These are phyloP conservation scores for Drosophila demipolita DNA, from an alignment of 2,888 invertebrate species.

Conservation along the genomic window DNA sequence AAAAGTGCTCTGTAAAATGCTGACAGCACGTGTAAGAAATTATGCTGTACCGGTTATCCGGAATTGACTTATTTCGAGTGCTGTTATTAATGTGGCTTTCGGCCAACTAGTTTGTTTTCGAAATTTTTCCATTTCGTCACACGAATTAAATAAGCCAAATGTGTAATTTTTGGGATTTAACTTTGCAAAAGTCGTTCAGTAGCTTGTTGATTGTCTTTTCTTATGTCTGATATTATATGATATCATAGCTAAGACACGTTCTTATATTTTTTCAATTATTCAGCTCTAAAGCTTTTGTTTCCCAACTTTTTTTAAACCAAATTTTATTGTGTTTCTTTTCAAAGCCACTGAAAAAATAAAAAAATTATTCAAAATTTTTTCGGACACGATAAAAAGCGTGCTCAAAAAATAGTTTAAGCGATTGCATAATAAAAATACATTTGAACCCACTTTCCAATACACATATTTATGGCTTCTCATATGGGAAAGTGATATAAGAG, in stretches of 20 bases:
- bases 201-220: neutral
- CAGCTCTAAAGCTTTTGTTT: neutral
- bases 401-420: conserved; percentile 17
- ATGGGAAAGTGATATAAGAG: conserved; percentile 60
- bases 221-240: neutral
- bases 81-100: neutral
- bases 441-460: conserved; percentile 58
- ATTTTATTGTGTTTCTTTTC: conserved; percentile 7
- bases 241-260: neutral
- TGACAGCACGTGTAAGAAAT: conserved; percentile 64
- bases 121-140: neutral
- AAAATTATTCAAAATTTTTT: conserved; percentile 37
- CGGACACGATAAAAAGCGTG: conserved; percentile 3
- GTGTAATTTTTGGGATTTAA: conserved; percentile 9
- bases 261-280: neutral
- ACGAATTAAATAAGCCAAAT: neutral
- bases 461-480: conserved; percentile 34
- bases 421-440: conserved; percentile 23
- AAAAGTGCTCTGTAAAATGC: conserved; percentile 16
- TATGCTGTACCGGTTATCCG: conserved; percentile 28
- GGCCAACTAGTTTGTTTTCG: conserved; percentile 1
- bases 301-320: neutral
- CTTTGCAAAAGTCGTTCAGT: neutral
- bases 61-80: conserved; percentile 20
- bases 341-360: conserved; percentile 12